phyloP scores from a whole-genome alignment of 2,797 vertebrate species.

The Alectoris magna region DNA sequence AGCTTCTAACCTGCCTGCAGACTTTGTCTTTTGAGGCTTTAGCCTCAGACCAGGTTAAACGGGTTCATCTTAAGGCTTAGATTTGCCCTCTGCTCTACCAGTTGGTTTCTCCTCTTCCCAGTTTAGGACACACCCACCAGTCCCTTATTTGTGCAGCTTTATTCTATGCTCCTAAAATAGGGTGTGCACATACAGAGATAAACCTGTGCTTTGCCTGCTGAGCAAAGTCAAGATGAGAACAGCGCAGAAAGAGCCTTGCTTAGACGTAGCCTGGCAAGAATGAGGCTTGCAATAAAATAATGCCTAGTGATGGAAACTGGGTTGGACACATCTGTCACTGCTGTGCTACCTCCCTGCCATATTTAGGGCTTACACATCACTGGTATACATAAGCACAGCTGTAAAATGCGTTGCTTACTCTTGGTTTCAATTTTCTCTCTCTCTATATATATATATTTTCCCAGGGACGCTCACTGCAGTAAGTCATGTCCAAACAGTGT shows the following conservation, averaged over 20 bases:
- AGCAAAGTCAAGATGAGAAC: not conserved
- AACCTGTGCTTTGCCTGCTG: not conserved
- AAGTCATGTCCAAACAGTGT: not conserved
- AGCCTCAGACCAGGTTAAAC: not conserved
- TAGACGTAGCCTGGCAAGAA: not conserved
- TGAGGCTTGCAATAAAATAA: not conserved
- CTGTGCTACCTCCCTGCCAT: not conserved
- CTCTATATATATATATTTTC: too few relatives aligned
- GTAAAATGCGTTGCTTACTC: not conserved
- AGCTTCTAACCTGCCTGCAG: not conserved
- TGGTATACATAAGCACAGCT: too few relatives aligned
- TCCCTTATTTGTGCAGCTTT: not conserved
- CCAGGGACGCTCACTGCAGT: not conserved
- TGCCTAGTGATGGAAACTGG: accelerated
- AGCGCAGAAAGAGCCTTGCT: not conserved
- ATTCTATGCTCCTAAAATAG: not conserved
- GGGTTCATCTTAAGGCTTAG: not conserved
- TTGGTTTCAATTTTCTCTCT: not conserved
- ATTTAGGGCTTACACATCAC: not conserved
- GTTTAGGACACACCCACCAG: not conserved
- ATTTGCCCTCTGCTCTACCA: not conserved
- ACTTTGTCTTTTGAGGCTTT: not conserved
- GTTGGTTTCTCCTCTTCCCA: not conserved
- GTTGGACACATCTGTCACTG: not conserved
- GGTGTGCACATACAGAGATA: accelerated